phyloP scores from a whole-genome alignment of 2,888 invertebrate genomes.

The Meteorus colon region DNA sequence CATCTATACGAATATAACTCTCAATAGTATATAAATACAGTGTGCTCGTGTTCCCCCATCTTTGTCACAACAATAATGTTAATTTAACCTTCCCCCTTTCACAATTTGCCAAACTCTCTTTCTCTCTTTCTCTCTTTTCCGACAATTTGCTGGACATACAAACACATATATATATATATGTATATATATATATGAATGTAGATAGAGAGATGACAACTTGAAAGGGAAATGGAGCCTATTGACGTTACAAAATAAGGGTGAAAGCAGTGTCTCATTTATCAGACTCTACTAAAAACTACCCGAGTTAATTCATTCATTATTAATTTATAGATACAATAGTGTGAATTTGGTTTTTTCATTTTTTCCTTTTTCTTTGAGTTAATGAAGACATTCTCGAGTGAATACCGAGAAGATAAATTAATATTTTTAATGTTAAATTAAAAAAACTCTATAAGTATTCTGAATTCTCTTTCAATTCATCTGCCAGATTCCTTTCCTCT shows the following conservation, averaged over 20 bases:
- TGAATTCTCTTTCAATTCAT: no score
- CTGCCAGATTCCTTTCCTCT: slow-evolving; percentile 15
- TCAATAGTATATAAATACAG: slow-evolving; percentile 53
- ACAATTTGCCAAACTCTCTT: slow-evolving; percentile 32
- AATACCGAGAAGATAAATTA: no score
- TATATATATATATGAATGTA: slow-evolving; percentile 54
- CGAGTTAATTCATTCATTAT: slow-evolving; percentile 34
- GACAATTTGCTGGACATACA: slow-evolving; percentile 67
- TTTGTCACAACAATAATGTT: slow-evolving; percentile 74
- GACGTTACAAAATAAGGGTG: slow-evolving; percentile 62
- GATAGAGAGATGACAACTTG: slow-evolving; percentile 74
- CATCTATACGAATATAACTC: slow-evolving; percentile 43
- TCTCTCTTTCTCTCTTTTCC: slow-evolving; percentile 49
- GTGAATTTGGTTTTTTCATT: no score
- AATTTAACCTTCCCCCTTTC: slow-evolving; percentile 66
- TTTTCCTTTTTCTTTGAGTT: no score
- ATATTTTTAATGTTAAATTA: no score
- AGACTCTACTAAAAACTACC: slow-evolving; percentile 21
- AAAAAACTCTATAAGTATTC: no score
- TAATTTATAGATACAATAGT: slow-evolving; percentile 5
- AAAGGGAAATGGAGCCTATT: slow-evolving; percentile 74
- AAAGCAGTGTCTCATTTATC: slow-evolving; percentile 39
- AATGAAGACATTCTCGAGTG: no score
- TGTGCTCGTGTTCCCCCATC: slow-evolving; percentile 61
- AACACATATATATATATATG: neutral